Conservation (phyloP, 2,888 invertebrate genomes). For the Aleiodes alternator region DNA sequence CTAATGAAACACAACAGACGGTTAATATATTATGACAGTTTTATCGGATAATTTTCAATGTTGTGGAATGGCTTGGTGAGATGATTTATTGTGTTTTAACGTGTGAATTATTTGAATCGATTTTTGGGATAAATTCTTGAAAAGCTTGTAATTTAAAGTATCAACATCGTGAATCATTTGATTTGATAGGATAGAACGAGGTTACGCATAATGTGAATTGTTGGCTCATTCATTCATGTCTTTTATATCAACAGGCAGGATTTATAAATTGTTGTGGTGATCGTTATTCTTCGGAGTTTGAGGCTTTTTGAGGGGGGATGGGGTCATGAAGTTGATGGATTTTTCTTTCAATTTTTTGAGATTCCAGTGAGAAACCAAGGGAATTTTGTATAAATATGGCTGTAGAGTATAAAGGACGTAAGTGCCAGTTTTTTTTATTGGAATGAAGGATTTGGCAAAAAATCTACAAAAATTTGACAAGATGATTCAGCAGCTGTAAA, state of each 20-base stretch:
- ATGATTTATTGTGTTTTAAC: conserved; percentile 16
- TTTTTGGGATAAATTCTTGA: neutral
- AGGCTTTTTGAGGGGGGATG: conserved; percentile 39
- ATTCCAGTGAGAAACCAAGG: too few relatives aligned
- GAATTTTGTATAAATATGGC: too few relatives aligned
- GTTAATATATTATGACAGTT: conserved; percentile 12
- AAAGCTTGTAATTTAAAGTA: conserved; percentile 51
- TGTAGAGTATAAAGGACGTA: too few relatives aligned
- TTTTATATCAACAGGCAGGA: too few relatives aligned
- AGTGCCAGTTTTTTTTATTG: too few relatives aligned
- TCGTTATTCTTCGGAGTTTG: too few relatives aligned
- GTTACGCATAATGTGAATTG: conserved; percentile 45
- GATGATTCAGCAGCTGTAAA: too few relatives aligned
- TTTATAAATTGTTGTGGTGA: too few relatives aligned
- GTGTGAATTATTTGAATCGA: conserved; percentile 11
- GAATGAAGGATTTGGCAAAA: too few relatives aligned
- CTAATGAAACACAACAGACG: neutral
- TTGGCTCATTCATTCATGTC: conserved; percentile 33
- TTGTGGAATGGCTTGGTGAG: neutral
- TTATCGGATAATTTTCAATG: conserved; percentile 3
- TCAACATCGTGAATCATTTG: conserved; percentile 55
- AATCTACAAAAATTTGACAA: too few relatives aligned
- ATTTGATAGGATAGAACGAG: conserved; percentile 49
- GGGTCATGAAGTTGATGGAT: neutral
- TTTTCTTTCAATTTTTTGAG: too few relatives aligned